Evolutionary conservation across 1,140 invertebrate species (phyloP).

Genomic region (Magallana angulata): DNA sequence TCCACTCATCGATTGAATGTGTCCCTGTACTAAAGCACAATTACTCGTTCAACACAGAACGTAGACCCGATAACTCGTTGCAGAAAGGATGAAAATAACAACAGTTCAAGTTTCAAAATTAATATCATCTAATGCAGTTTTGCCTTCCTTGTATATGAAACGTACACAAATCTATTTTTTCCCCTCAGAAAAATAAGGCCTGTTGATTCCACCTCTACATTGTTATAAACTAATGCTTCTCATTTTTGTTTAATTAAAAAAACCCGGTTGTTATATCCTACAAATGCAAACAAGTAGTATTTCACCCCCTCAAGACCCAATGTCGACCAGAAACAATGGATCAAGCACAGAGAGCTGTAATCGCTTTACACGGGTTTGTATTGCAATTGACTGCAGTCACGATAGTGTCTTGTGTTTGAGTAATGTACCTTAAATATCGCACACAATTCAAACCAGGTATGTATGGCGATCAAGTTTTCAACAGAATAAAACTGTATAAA

Average conservation of each 20-base stretch:
- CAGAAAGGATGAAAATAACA: too few relatives aligned
- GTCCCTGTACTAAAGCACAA: too few relatives aligned
- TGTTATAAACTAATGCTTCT: background rate
- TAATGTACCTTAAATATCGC: constrained; percentile 16
- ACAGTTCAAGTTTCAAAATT: too few relatives aligned
- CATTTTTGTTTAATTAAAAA: background rate
- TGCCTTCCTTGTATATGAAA: too few relatives aligned
- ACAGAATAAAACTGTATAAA: constrained; percentile 4
- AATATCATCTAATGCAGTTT: too few relatives aligned
- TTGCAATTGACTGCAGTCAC: constrained; percentile 18
- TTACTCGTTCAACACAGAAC: too few relatives aligned
- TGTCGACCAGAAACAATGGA: constrained; percentile 1
- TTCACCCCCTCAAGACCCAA: background rate
- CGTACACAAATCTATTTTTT: too few relatives aligned
- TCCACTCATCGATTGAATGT: too few relatives aligned
- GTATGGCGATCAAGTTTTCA: background rate
- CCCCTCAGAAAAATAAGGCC: too few relatives aligned
- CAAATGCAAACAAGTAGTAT: background rate
- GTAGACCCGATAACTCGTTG: too few relatives aligned
- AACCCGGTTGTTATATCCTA: background rate
- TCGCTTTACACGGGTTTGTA: constrained; percentile 5
- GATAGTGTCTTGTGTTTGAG: constrained; percentile 17
- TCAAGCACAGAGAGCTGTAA: background rate
- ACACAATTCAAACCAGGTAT: background rate
- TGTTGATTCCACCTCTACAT: too few relatives aligned